Evolutionary conservation across 1,140 invertebrate species (phyloP).

Genomic region (Bombus ignitus): DNA sequence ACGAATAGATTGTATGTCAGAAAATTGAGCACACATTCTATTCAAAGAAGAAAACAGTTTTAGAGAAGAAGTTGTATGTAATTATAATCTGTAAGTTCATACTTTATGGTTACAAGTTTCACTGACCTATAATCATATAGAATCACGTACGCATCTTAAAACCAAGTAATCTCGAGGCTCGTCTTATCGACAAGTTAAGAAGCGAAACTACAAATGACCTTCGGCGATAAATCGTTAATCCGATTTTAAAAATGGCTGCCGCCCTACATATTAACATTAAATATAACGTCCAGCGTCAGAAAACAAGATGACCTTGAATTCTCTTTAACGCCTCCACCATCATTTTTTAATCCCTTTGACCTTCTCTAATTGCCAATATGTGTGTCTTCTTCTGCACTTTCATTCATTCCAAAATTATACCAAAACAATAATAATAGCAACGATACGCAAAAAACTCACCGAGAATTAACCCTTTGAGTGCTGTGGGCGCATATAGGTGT

Average conservation of each 20-base stretch:
- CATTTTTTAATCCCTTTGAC: background rate
- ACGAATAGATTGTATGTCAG: background rate
- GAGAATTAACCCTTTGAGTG: too few relatives aligned
- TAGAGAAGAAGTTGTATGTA: background rate
- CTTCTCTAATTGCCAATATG: background rate
- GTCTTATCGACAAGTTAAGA: background rate
- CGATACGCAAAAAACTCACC: too few relatives aligned
- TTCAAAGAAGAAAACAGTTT: background rate
- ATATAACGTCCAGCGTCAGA: background rate
- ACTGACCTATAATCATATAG: background rate
- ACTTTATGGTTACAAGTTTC: background rate
- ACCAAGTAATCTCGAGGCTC: background rate
- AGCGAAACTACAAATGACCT: background rate
- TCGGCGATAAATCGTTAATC: conserved; percentile 16
- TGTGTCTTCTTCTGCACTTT: background rate
- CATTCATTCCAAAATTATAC: background rate
- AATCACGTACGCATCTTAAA: background rate
- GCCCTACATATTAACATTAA: conserved; percentile 19
- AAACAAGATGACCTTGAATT: background rate
- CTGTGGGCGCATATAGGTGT: too few relatives aligned
- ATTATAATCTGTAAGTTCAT: background rate
- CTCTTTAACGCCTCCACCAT: background rate
- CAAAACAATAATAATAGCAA: background rate
- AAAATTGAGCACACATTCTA: too few relatives aligned
- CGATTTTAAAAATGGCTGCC: background rate